Evolutionary conservation across 2,888 invertebrate species (phyloP).

Genomic region (Orchestes rusci): DNA sequence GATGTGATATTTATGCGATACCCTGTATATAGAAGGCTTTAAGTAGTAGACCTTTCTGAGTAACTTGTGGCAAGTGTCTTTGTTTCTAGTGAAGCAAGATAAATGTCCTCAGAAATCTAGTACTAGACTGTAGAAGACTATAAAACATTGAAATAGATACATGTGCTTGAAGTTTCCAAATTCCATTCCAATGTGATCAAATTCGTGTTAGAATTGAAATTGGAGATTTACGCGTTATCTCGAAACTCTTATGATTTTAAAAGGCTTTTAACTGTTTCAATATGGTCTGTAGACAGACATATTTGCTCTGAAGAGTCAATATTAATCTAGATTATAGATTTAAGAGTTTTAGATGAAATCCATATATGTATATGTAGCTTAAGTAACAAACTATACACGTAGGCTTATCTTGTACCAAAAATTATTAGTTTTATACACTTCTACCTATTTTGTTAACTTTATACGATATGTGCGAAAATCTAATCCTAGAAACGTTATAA

Average conservation of each 20-base stretch:
- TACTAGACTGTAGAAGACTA: no score
- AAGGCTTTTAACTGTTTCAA: conserved; percentile 33
- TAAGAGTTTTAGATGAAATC: conserved; percentile 34
- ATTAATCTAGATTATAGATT: conserved; percentile 38
- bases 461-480: conserved; percentile 31
- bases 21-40: conserved; percentile 15
- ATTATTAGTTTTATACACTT: conserved; percentile 40
- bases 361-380: conserved; percentile 34
- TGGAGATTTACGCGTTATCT: conserved; percentile 17
- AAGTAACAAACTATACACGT: conserved; percentile 35
- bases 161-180: no score
- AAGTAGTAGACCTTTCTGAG: background rate
- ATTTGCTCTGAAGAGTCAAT: conserved; percentile 43
- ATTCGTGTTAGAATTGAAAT: no score
- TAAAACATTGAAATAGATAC: no score
- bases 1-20: conserved; percentile 39
- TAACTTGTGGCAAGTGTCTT: no score
- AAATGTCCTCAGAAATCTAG: no score
- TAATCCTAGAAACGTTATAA: conserved; percentile 27
- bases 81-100: no score
- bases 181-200: no score
- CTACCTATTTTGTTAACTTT: conserved; percentile 37
- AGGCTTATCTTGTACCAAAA: conserved; percentile 42
- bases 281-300: conserved; percentile 31
- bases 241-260: conserved; percentile 24